Evolutionary conservation across 2,888 invertebrate species (phyloP).

Genomic region (Cylindroiulus punctatus): DNA sequence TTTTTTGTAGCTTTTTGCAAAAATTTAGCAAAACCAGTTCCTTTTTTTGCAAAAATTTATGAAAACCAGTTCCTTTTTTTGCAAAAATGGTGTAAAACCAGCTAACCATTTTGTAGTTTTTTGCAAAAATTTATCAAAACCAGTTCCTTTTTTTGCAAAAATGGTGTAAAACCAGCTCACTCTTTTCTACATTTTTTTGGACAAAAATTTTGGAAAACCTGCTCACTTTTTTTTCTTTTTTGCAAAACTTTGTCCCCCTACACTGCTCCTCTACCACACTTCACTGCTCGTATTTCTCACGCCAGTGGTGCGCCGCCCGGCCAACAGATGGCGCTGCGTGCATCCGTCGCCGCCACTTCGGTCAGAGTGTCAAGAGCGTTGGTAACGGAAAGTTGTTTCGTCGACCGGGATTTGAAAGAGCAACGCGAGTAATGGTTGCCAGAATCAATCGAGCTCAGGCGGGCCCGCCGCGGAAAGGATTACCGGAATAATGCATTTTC

Average conservation of each 20-base stretch:
- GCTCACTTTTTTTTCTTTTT: too few species aligned
- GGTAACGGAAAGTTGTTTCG: conserved; percentile 5
- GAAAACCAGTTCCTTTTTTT: not conserved
- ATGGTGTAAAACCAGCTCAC: too few species aligned
- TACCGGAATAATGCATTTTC: conserved; percentile 32
- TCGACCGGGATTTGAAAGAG: conserved; percentile 1
- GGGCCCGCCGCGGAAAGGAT: not conserved
- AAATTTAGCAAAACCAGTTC: too few species aligned
- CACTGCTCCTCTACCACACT: too few species aligned
- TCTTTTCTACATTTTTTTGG: too few species aligned
- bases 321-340: not conserved
- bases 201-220: too few species aligned
- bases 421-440: conserved; percentile 16
- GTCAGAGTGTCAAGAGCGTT: conserved; percentile 1
- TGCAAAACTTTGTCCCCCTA: too few species aligned
- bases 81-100: not conserved
- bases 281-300: too few species aligned
- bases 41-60: too few species aligned
- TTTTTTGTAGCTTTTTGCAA: too few species aligned
- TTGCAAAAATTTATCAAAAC: too few species aligned
- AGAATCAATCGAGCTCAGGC: conserved; percentile 26
- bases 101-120: not conserved
- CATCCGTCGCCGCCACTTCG: not conserved
- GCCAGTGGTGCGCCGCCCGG: not conserved
- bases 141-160: too few species aligned